Conservation (phyloP, 2,113 vertebrate genomes). For the Fregata magnificens region DNA sequence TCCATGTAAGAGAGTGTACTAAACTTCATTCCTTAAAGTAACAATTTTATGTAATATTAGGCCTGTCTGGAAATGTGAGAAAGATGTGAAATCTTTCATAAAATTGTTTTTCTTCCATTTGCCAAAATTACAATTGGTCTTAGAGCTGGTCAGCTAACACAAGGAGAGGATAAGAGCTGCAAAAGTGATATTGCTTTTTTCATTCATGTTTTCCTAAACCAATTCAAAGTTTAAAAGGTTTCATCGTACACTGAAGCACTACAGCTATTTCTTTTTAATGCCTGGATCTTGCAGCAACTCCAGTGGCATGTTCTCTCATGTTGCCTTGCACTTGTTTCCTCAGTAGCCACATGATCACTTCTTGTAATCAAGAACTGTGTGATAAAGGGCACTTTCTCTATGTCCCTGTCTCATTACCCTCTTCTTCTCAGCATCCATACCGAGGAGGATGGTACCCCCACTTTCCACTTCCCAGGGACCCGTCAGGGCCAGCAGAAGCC, state of each 20-base stretch:
- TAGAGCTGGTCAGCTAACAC: not conserved
- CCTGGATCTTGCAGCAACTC: not conserved
- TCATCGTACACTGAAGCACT: not conserved
- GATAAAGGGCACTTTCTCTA: not conserved
- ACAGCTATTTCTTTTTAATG: not conserved
- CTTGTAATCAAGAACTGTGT: not conserved
- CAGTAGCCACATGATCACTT: not conserved
- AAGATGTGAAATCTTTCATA: not conserved
- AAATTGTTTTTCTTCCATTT: not conserved
- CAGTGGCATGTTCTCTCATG: not conserved
- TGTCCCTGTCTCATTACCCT: not conserved
- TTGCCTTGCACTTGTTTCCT: not conserved
- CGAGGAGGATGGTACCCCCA: accelerated
- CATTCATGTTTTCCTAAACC: not conserved
- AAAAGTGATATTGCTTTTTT: not conserved
- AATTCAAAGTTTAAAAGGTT: not conserved
- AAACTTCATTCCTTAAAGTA: not conserved
- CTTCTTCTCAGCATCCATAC: not conserved
- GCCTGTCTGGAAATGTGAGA: not conserved
- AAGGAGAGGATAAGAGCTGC: not conserved
- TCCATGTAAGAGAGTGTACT: not conserved
- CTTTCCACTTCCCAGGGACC: not conserved
- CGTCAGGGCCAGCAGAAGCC: not conserved
- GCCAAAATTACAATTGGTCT: not conserved
- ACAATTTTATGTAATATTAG: not conserved